These are phyloP conservation scores for Karalla daura DNA, from an alignment of 2,797 vertebrate genomes.

Conservation along the genomic window DNA sequence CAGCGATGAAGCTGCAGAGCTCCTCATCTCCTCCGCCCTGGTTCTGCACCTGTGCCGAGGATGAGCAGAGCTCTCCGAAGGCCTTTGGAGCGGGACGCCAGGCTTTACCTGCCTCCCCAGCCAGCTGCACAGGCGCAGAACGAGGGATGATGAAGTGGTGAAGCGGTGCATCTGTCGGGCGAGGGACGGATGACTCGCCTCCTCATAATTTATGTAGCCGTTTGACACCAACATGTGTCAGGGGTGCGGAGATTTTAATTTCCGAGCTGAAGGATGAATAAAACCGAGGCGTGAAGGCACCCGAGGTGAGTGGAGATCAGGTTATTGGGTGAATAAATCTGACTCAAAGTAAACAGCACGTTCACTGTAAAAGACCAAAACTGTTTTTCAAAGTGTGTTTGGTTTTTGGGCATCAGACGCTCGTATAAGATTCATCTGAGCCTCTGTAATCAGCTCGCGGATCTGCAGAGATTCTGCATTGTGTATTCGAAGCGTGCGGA, in stretches of 20 bases:
- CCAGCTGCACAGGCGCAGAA: conserved; percentile 36
- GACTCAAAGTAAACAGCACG: not conserved
- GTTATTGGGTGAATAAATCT: conserved; percentile 1
- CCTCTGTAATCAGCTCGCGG: conserved; percentile 32
- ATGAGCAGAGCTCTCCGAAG: conserved; percentile 34
- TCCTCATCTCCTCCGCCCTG: conserved; percentile 33
- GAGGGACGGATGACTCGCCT: conserved; percentile 18
- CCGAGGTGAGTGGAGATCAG: not conserved
- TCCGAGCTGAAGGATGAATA: conserved; percentile 26
- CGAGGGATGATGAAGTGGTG: conserved; percentile 39
- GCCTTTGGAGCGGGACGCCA: conserved; percentile 9
- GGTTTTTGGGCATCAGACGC: conserved; percentile 25
- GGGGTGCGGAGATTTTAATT: conserved; percentile 38
- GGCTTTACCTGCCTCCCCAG: conserved; percentile 28
- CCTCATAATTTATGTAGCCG: conserved; percentile 34
- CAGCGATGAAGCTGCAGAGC: conserved; percentile 21
- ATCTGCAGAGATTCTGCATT: conserved; percentile 38
- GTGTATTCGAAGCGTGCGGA: conserved; percentile 4
- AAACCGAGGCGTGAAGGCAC: conserved; percentile 18
- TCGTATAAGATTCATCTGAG: conserved; percentile 49
- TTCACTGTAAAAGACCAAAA: not conserved
- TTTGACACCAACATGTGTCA: conserved; percentile 30
- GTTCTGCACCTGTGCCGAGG: conserved; percentile 31
- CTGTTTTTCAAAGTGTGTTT: conserved; percentile 16
- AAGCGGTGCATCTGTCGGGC: conserved; percentile 8